These are phyloP conservation scores for Caenorhabditis latens DNA, from an alignment of 1,140 invertebrate species.

Conservation along the genomic window DNA sequence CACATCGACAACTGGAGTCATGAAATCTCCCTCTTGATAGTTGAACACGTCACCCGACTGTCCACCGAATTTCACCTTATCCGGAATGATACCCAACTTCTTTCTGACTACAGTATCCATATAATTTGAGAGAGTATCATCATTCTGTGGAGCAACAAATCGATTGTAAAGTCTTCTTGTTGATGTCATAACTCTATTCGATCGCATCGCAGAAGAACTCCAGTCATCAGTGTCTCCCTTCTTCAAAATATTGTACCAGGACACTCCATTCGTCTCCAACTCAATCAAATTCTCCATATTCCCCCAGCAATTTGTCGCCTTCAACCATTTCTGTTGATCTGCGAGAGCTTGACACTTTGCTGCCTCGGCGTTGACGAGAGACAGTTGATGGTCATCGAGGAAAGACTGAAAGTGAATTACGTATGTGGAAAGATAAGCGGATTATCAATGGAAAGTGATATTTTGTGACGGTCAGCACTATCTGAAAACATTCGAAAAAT, in stretches of 20 bases:
- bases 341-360: constrained; percentile 77
- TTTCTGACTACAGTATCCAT: constrained; percentile 78
- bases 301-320: constrained; percentile 83
- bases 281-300: constrained; percentile 81
- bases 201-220: constrained; percentile 52
- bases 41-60: constrained; percentile 78
- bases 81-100: constrained; percentile 78
- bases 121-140: constrained; percentile 72
- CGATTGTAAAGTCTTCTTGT: constrained; percentile 49
- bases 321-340: constrained; percentile 79
- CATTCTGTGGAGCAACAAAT: constrained; percentile 59
- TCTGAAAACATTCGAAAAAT: background rate
- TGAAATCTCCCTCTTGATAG: constrained; percentile 78
- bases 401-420: constrained; percentile 78
- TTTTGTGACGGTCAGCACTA: background rate
- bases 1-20: constrained; percentile 77
- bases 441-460: constrained; percentile 75
- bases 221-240: constrained; percentile 64
- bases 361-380: constrained; percentile 77
- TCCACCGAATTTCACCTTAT: constrained; percentile 76
- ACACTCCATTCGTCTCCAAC: constrained; percentile 81
- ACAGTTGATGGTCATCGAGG: constrained; percentile 79
- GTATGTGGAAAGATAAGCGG: constrained; percentile 9
- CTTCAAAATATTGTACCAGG: constrained; percentile 86
- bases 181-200: constrained; percentile 29